Base-by-base conservation (phyloP, 1,140 invertebrate genomes). In the Drosophila malerkotliana region DNA sequence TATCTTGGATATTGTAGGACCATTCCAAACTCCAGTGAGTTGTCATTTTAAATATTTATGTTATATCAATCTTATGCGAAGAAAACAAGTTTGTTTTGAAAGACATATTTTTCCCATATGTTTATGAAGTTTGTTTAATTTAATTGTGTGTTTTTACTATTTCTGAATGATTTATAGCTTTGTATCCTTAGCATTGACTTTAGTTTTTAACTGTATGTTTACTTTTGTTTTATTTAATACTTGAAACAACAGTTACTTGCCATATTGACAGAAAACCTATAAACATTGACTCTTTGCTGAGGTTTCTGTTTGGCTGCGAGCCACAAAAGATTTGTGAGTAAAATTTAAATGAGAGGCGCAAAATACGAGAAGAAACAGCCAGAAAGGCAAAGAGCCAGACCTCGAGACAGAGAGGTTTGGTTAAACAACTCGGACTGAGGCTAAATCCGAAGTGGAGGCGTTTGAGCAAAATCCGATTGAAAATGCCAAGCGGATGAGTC, bases 401-500 rank as follows among this genome's bases (percentile, higher is more conserved):
- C 72, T 44, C 52, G 41, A 61, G 24, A 55, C 58, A 21, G 55
- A 26, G 44, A 60, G 62, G 32, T 60, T 60, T 60, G 57, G 57
- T 37, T 52, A 52, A 59, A 49, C 18, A 37, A 32, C 57, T 59
- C 28, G 28, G 57, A 51, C 57, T 34, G 49, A 57, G 34, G 34
- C 32, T 58, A 41, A 55, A 45, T 15, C 60, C 28, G 51, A 60
- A 41, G 66, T 64, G 69, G 51, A 61, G 81, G 44, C 64, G 54
- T 49, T 10, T 55, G 8, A 52, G 61, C 58, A 72, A 12, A 21
- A 63, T 77, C 55, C 49, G 55, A 73, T 69, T 68, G 82, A 39
- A 85, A 85, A 84, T 79, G 81, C 68, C 81, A 84, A 77, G 49
- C 24, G 32, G 56, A 67, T 83, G 79, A 82, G 55, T 64, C 28